A percentile compares a stretch with the other conserved stretches of the same genome.
Evolutionary conservation across 1,140 invertebrate species (phyloP).

Genomic region (Araneus ventricosus): DNA sequence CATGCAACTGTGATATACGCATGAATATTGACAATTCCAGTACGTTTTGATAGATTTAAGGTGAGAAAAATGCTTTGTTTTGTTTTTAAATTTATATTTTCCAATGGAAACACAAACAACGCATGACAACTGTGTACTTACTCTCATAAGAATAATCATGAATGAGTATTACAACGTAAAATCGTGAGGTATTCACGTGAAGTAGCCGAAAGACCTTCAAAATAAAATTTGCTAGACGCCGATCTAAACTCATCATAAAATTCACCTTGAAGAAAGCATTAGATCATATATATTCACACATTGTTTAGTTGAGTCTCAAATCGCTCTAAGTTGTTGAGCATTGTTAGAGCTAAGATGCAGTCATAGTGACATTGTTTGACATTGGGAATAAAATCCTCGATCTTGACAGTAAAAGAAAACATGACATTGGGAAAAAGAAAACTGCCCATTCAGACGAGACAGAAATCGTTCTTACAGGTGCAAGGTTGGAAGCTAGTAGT

Average conservation of each 20-base stretch:
- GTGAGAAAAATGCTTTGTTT: not conserved
- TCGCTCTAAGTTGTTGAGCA: constrained; percentile 2
- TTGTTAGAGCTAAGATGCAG: not conserved
- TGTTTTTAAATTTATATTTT: not conserved
- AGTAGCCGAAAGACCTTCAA: not conserved
- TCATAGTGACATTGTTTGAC: constrained; percentile 69
- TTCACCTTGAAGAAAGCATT: constrained; percentile 45
- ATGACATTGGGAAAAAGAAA: constrained; percentile 38
- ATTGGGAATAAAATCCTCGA: constrained; percentile 62
- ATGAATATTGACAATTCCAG: no score
- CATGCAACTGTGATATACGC: no score
- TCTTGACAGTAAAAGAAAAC: constrained; percentile 40
- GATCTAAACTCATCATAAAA: constrained; percentile 59
- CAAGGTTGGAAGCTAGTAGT: not conserved
- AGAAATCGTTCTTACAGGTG: constrained; percentile 9
- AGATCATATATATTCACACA: constrained; percentile 17
- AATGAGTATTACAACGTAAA: constrained; percentile 30
- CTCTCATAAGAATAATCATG: constrained; percentile 1
- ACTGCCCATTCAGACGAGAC: not conserved
- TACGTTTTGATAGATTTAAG: no score
- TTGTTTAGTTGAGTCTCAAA: constrained; percentile 9
- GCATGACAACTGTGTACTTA: not conserved
- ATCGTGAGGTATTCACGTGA: constrained; percentile 8
- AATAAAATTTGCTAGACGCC: not conserved
- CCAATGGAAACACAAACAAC: not conserved